Percentiles rank a stretch among this genome's conserved stretches.
Evolutionary conservation across 2,113 vertebrate species (phyloP).

Genomic region (Podarcis cretensis): DNA sequence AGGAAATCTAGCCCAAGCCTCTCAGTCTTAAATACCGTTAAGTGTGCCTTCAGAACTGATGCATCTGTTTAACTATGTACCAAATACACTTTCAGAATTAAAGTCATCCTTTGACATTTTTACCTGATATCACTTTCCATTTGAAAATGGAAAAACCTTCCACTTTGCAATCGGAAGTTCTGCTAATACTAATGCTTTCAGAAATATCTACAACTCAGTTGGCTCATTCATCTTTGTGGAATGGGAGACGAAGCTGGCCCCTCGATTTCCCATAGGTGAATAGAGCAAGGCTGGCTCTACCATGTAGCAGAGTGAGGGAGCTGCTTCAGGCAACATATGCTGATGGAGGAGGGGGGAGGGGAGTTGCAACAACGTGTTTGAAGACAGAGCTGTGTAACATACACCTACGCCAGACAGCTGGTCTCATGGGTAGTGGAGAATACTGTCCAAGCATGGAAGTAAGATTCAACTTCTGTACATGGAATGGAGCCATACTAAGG

Average conservation of each 20-base stretch:
- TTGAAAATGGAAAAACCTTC: conserved; percentile 5
- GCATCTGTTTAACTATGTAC: conserved; percentile 1
- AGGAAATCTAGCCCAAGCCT: background rate
- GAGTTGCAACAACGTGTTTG: background rate
- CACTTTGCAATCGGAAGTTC: background rate
- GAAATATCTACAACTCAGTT: background rate
- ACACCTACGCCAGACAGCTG: too few relatives aligned
- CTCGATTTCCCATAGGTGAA: background rate
- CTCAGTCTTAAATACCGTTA: background rate
- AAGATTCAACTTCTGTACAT: too few relatives aligned
- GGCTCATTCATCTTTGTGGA: background rate
- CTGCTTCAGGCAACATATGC: too few relatives aligned
- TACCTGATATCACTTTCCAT: background rate
- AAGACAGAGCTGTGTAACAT: too few relatives aligned
- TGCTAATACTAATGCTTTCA: background rate
- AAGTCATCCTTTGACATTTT: background rate
- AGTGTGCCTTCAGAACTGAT: conserved; percentile 14
- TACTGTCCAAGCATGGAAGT: too few relatives aligned
- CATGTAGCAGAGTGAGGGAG: background rate
- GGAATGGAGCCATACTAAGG: background rate
- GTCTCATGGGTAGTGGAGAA: too few relatives aligned
- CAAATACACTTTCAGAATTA: background rate
- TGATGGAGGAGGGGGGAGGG: background rate
- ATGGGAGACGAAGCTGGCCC: background rate
- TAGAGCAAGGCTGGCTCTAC: background rate